Conservation (phyloP, 2,113 vertebrate species). For the Tichodroma muraria region DNA sequence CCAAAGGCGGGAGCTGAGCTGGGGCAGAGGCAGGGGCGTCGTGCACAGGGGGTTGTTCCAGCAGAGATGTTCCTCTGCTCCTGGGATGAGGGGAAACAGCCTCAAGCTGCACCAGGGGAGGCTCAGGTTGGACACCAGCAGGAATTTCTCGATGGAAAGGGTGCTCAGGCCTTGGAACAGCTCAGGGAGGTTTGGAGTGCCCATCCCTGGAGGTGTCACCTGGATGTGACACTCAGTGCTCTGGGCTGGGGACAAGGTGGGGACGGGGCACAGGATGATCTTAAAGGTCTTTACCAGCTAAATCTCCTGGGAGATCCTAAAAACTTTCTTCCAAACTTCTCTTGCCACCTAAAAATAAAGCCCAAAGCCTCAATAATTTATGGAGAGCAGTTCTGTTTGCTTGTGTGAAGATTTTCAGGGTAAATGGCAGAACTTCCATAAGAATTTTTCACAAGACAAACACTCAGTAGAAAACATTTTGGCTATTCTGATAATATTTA, state of each 20-base stretch:
- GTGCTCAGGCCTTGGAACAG: accelerated
- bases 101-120: not conserved
- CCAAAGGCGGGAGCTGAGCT: not conserved
- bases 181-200: not conserved
- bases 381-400: not conserved
- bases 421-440: not conserved
- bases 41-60: not conserved
- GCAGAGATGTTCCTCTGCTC: not conserved
- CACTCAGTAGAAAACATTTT: not conserved
- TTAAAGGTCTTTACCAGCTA: not conserved
- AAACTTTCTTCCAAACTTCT: not conserved
- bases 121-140: not conserved
- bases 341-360: not conserved
- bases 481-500: not conserved
- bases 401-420: not conserved
- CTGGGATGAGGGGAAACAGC: not conserved
- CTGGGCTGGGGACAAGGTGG: not conserved
- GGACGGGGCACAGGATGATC: not conserved
- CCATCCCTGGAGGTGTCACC: not conserved
- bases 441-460: not conserved
- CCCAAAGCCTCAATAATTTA: not conserved
- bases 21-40: accelerated
- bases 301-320: not conserved
- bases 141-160: not conserved
- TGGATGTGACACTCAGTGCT: not conserved